Evolutionary conservation across 2,888 invertebrate genomes (phyloP).

Genomic region (Anthrax anthrax): DNA sequence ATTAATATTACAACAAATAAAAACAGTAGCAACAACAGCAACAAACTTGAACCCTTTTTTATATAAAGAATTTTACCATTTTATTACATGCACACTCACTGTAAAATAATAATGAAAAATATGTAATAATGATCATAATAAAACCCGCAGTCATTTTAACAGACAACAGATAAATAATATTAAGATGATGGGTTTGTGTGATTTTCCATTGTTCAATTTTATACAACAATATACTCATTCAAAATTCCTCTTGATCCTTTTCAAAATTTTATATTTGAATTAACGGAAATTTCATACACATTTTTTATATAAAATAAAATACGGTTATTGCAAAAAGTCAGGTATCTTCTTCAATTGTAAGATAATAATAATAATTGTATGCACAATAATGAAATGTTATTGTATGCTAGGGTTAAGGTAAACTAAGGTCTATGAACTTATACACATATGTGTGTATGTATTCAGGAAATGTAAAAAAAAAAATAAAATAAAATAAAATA

Average conservation of each 20-base stretch:
- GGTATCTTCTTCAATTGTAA: constrained; percentile 2
- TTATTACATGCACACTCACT: no score
- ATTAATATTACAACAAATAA: no score
- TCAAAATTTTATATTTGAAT: not conserved
- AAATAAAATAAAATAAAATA: not conserved
- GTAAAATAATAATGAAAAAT: no score
- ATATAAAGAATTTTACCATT: no score
- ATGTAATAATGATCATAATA: not conserved
- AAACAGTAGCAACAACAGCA: no score
- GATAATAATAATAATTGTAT: not conserved
- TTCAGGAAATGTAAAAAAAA: not conserved
- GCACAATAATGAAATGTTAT: not conserved
- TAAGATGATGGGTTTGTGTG: constrained; percentile 13
- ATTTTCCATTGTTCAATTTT: constrained; percentile 11
- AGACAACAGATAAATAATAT: constrained; percentile 12
- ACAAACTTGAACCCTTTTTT: no score
- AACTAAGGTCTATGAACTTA: no score
- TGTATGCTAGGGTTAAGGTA: no score
- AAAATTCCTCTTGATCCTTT: constrained; percentile 2
- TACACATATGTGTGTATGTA: no score
- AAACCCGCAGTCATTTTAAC: not conserved
- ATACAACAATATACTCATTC: not conserved
- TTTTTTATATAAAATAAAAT: constrained; percentile 11
- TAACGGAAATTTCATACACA: constrained; percentile 13
- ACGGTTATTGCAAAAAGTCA: constrained; percentile 10